Conservation (phyloP, 2,113 vertebrate species). For the Anser cygnoides region DNA sequence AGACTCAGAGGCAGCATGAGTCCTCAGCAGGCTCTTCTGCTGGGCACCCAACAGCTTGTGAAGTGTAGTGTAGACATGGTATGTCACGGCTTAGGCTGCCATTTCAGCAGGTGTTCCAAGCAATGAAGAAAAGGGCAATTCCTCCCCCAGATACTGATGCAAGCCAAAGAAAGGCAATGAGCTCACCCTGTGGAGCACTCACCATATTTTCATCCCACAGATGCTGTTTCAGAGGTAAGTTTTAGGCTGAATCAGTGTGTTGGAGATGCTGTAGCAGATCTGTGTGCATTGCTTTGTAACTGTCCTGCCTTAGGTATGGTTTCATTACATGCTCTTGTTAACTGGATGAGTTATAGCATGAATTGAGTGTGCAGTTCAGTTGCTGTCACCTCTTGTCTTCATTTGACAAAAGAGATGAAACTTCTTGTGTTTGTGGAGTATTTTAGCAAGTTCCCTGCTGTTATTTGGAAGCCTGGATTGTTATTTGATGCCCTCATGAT, state of each 20-base stretch:
- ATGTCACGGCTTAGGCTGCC: not conserved
- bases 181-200: not conserved
- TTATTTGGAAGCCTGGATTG: not conserved
- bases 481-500: not conserved
- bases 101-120: not conserved
- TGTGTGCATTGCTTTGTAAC: not conserved
- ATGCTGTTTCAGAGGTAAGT: not conserved
- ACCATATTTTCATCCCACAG: not conserved
- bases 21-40: not conserved
- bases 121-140: accelerated
- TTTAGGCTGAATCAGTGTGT: not conserved
- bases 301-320: not conserved
- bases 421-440: not conserved
- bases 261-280: not conserved
- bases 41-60: not conserved
- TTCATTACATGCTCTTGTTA: not conserved
- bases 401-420: not conserved
- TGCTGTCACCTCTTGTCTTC: not conserved
- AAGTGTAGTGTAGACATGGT: not conserved
- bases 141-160: not conserved
- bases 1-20: not conserved
- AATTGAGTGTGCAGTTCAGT: not conserved
- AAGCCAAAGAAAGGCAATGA: not conserved
- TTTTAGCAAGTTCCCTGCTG: not conserved
- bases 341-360: not conserved